These are phyloP conservation scores for Anas bahamensis DNA, from an alignment of 2,797 vertebrate genomes.

Conservation along the genomic window DNA sequence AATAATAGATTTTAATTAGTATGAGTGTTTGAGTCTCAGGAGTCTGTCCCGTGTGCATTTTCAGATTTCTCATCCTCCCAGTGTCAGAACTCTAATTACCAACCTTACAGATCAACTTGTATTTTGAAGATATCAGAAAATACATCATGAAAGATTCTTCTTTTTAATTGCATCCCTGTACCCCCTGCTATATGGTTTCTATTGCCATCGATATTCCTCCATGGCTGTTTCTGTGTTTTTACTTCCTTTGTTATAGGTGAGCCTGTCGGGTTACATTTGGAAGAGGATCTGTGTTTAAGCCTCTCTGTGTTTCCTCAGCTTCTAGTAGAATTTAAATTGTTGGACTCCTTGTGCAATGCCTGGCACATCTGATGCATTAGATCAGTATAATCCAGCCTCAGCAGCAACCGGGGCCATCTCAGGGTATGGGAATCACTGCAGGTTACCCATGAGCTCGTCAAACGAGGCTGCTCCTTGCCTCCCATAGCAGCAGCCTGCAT, in stretches of 20 bases:
- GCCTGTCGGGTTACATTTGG: neutral
- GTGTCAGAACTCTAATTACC: slow-evolving; percentile 37
- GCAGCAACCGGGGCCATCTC: neutral
- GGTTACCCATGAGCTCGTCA: neutral
- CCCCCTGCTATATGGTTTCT: neutral
- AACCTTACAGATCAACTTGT: slow-evolving; percentile 26
- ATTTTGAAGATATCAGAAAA: slow-evolving; percentile 52
- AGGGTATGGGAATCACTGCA: neutral
- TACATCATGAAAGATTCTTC: slow-evolving; percentile 6
- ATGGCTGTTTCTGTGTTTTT: neutral
- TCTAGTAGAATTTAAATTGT: neutral
- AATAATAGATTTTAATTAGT: slow-evolving; percentile 64
- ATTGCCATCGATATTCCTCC: neutral
- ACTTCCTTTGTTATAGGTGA: slow-evolving; percentile 3
- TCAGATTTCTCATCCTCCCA: slow-evolving; percentile 35
- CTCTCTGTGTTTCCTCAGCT: neutral
- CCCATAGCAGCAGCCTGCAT: neutral
- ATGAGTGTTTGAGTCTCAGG: neutral
- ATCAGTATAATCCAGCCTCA: neutral
- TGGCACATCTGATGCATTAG: neutral
- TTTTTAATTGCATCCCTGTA: slow-evolving; percentile 7
- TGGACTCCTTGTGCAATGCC: neutral
- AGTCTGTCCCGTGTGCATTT: neutral
- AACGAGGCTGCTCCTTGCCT: neutral
- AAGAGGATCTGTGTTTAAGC: neutral